Percentiles rank a stretch among this genome's conserved stretches.
These are phyloP conservation scores for Coremacera marginata DNA, from an alignment of 2,888 invertebrate genomes.

Conservation along the genomic window DNA sequence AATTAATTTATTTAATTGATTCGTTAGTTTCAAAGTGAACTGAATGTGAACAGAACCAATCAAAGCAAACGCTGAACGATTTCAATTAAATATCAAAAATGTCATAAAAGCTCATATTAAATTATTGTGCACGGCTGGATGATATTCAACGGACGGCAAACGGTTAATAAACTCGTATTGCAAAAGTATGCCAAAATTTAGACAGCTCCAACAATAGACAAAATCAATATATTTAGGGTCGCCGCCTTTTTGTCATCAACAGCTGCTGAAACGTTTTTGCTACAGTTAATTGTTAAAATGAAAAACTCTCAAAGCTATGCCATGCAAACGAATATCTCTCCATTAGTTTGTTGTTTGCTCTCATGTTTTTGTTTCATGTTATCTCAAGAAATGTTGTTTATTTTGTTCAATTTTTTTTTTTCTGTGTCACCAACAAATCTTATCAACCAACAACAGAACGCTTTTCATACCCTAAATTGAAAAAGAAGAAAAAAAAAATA, in stretches of 20 bases:
- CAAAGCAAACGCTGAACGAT: background rate
- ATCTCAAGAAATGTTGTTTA: background rate
- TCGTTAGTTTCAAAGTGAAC: background rate
- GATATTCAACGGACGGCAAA: background rate
- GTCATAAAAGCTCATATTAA: background rate
- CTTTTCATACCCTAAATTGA: background rate
- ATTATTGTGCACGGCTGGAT: background rate
- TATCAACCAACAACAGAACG: background rate
- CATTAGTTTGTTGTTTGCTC: no score
- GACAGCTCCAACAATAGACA: background rate
- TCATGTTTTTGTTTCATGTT: no score
- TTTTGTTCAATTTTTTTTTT: background rate
- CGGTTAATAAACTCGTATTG: background rate
- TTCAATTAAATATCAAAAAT: background rate
- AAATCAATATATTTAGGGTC: no score
- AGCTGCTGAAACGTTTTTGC: no score
- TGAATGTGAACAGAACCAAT: background rate
- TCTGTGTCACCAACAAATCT: background rate
- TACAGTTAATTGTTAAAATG: no score
- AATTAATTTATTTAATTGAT: conserved; percentile 8
- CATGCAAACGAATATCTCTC: no score
- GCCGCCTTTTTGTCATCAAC: no score
- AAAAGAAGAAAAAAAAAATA: background rate
- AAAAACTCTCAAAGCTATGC: no score
- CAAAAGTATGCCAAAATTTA: background rate